Evolutionary conservation across 2,113 vertebrate genomes (phyloP), one percentile per base, ranked within the genome.

Genomic region (Trematomus loennbergii): DNA sequence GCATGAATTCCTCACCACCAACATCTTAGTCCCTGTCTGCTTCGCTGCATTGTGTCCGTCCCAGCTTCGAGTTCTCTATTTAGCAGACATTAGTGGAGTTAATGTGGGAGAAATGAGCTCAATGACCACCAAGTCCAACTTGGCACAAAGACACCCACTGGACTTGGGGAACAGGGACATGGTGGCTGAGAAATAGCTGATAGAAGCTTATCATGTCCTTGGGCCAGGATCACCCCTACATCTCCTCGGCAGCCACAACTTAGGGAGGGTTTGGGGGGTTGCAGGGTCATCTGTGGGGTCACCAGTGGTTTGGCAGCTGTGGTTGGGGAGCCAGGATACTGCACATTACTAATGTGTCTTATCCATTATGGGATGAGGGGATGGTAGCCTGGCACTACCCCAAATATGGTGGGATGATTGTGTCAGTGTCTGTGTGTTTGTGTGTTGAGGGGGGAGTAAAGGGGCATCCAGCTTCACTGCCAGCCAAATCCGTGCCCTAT

Each of bases 71-170:
- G 67, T 91, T 89, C 92, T 92, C 88, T 88, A 94, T 94, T 94
- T 89, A 93, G 84, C 70, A 60, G 79, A 85, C 82, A 92, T 93
- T 91, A 92, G 85, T 84, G 87, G 84, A 91, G 88, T 86, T 94
- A 93, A 94, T 92, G 90, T 85, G 86, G 79, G 77, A 85, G 88
- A 88, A 92, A 93, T 91, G 70, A 90, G 90, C 83, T 74, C 40
- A 58, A 29, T 86, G 88, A 87, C 88, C 91, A 82, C 25, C 72
- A 65, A 29, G 79, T 91, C 91, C 91, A 91, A 88, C 59, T 89
- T 94, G 91, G 89, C 89, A 89, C 83, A 60, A 78, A 59, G 59
- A 72, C 25, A 40, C 43, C 63, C 72, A 36, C 45, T 9, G 54
- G 82, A 69, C 75, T 20, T 62, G 73, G 87, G 78, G 72, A 72